These are phyloP conservation scores for Leucosticte australis DNA, from an alignment of 2,113 vertebrate genomes.

Conservation along the genomic window DNA sequence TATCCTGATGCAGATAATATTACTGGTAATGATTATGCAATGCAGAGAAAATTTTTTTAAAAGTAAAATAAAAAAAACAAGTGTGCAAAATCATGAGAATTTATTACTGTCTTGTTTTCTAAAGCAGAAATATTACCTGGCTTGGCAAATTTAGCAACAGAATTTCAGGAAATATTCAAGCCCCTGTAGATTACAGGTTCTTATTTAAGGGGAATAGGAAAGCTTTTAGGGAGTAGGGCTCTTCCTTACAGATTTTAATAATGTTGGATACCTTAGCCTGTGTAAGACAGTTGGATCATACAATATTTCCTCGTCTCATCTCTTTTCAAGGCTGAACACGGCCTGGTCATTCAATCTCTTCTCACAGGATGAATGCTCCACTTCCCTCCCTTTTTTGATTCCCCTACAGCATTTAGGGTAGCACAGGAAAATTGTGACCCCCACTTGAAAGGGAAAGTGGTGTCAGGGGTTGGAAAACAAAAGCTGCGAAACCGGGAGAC, in stretches of 20 bases:
- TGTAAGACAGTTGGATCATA: neutral
- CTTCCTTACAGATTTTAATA: neutral
- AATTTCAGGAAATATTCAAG: neutral
- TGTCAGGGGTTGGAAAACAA: neutral
- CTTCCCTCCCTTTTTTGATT: neutral
- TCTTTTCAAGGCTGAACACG: neutral
- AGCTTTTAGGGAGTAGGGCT: neutral
- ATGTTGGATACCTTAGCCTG: neutral
- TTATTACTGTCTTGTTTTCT: neutral
- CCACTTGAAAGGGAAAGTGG: neutral
- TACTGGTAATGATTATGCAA: neutral
- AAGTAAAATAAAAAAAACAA: neutral
- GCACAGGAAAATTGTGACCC: neutral
- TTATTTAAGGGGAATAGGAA: neutral
- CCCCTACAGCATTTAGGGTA: neutral
- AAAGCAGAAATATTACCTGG: neutral
- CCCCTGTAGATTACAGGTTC: neutral
- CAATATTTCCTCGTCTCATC: neutral
- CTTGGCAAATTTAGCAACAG: neutral
- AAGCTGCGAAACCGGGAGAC: neutral
- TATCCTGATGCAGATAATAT: neutral
- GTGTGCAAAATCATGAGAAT: neutral
- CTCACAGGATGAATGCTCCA: neutral
- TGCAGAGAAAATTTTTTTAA: rapidly evolving
- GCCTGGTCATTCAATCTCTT: neutral